Percentiles rank a stretch among this genome's conserved stretches.
These are phyloP conservation scores for Proteles cristata DNA, from an alignment of 2,113 vertebrate genomes.

Conservation along the genomic window DNA sequence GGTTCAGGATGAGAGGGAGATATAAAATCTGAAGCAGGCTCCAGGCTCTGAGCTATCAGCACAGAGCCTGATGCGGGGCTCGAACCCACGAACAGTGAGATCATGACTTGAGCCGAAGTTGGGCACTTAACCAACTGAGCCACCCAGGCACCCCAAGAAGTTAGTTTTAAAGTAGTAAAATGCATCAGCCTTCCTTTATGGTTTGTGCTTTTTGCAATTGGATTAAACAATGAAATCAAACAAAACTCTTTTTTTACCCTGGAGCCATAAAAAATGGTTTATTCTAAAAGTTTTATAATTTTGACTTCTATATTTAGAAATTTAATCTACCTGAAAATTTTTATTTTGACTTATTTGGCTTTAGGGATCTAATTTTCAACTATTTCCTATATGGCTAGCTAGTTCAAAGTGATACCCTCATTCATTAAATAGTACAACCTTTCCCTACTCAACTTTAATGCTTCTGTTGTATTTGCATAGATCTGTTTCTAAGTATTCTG, in stretches of 20 bases:
- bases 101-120: too few species aligned
- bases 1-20: too few species aligned
- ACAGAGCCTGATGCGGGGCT: too few species aligned
- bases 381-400: not conserved
- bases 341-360: not conserved
- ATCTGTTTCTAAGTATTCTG: not conserved
- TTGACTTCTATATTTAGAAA: not conserved
- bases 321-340: constrained; percentile 6
- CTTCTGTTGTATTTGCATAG: not conserved
- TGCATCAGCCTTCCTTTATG: not conserved
- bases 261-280: not conserved
- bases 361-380: constrained; percentile 25
- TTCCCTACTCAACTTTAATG: not conserved
- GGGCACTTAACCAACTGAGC: too few species aligned
- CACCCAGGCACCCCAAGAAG: not conserved
- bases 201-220: constrained; percentile 10
- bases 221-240: constrained; percentile 31
- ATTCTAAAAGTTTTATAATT: constrained; percentile 13
- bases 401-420: not conserved
- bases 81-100: too few species aligned
- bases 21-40: too few species aligned
- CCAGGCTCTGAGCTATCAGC: too few species aligned
- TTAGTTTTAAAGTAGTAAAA: not conserved
- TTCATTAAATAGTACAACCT: not conserved
- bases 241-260: not conserved